Base-by-base conservation (phyloP, 2,113 vertebrate species). In the Mohoua ochrocephala region DNA sequence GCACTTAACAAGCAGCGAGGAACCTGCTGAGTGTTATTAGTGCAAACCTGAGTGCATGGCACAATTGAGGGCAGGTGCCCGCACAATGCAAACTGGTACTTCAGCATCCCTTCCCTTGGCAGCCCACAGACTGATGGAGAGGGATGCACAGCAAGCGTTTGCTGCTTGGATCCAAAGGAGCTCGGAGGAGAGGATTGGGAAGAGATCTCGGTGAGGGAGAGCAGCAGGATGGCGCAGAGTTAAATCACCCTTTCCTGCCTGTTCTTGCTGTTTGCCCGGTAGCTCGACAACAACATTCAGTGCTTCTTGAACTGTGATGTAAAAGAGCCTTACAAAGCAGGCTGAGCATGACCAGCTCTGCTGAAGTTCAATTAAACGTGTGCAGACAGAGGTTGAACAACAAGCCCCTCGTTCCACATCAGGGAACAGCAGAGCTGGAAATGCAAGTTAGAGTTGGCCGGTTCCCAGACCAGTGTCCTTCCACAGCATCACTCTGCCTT, bases 61-160 rank as follows among this genome's bases (percentile, higher is more conserved):
- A 88, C 83, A 95, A 90, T 74, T 44, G 63, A 95, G 87, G 92
- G 84, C 97, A 96, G 94, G 89, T 96, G 94, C 95, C 96, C 84
- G 74, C 80, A 92, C 94, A 97, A 94, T 87, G 81, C 53, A 42
- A 91, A 87, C 91, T 42, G 65, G 85, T 68, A 77, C 92, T 96
- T 94, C 91, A 79, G 81, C 39, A 4, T 54, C 84, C 79, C 71
- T 84, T 68, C 65, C 63, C 93, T 50, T 75, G 91, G 79, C 94
- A 97, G 86, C 82, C 63, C 79, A n/a, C 2, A 84, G 54, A 31
- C 87, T 70, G 85, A 18, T 81, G 87, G 85, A 88, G 83, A 86
- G 80, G 57, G 70, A 75, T 50, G 64, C 85, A 91, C 86, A 91
- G 82, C 86, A 84, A 93, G 93, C 15, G 1, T 82, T 65, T 41